Percentiles rank a stretch among this genome's conserved stretches.
These are phyloP conservation scores for Graphium colonna DNA, from an alignment of 2,888 invertebrate species.

Conservation along the genomic window DNA sequence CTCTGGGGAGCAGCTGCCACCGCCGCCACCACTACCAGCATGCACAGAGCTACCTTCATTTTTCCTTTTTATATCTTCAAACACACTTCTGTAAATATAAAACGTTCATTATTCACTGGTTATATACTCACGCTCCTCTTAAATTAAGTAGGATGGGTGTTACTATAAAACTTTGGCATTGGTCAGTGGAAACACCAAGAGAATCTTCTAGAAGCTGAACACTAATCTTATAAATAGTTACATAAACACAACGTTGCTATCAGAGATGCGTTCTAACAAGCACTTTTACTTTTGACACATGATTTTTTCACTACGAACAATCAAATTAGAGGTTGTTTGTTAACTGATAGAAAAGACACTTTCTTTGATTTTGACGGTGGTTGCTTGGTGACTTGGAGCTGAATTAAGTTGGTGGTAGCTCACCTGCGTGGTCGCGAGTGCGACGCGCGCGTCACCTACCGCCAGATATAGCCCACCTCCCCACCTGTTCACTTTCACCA, in stretches of 20 bases:
- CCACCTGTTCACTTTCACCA: constrained; percentile 57
- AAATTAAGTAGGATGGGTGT: no score
- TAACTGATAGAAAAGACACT: constrained; percentile 1
- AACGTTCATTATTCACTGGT: constrained; percentile 9
- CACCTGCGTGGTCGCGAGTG: constrained; percentile 65
- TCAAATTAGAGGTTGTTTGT: constrained; percentile 26
- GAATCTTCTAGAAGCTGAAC: background rate
- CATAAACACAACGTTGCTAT: constrained; percentile 28
- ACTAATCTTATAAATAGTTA: constrained; percentile 31
- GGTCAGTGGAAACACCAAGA: no score
- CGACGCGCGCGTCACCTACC: constrained; percentile 57
- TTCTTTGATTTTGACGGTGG: constrained; percentile 18
- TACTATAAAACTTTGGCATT: no score
- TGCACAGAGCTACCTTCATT: constrained; percentile 64
- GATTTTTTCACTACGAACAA: constrained; percentile 39
- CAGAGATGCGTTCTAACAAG: constrained; percentile 40
- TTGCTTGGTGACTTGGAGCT: background rate
- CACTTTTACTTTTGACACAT: constrained; percentile 35
- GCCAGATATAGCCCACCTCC: constrained; percentile 58
- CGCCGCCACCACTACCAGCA: constrained; percentile 70
- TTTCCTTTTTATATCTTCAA: constrained; percentile 36
- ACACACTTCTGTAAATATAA: constrained; percentile 13
- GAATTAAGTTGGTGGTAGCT: constrained; percentile 42
- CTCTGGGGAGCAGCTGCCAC: constrained; percentile 83
- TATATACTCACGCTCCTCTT: no score